Evolutionary conservation across 1,140 invertebrate species (phyloP).

Genomic region (Prorops nasuta): DNA sequence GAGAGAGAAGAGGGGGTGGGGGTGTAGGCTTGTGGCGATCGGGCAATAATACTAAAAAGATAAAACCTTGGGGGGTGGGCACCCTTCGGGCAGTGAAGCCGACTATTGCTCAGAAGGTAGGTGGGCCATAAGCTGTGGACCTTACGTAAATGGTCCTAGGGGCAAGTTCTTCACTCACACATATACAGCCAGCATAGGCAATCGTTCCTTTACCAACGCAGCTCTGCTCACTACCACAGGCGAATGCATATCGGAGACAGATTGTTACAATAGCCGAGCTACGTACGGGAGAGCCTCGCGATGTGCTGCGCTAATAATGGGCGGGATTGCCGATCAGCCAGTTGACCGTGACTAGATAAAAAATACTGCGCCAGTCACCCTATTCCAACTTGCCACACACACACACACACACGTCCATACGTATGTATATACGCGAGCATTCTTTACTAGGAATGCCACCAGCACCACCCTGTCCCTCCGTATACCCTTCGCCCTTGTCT

Average conservation of each 20-base stretch:
- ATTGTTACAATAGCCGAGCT: not conserved
- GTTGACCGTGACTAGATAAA: constrained; percentile 61
- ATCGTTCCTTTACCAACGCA: not conserved
- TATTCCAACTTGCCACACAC: constrained; percentile 1
- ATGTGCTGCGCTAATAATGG: constrained; percentile 56
- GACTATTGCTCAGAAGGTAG: constrained; percentile 42
- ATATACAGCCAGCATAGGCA: not conserved
- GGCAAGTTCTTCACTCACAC: constrained; percentile 1
- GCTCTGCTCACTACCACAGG: not conserved
- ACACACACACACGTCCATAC: no score
- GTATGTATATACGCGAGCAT: no score
- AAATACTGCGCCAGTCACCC: constrained; percentile 49
- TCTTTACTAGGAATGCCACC: no score
- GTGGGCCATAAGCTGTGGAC: constrained; percentile 42
- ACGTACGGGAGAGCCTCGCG: constrained; percentile 16
- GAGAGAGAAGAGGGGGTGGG: not conserved
- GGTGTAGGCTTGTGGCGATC: constrained; percentile 34
- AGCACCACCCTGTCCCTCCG: constrained; percentile 1
- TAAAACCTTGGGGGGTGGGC: constrained; percentile 46
- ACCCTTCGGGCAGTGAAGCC: constrained; percentile 38
- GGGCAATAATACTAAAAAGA: constrained; percentile 57
- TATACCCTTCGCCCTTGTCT: constrained; percentile 5
- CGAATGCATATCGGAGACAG: no score
- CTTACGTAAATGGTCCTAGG: constrained; percentile 31
- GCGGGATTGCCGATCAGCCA: constrained; percentile 51